phyloP scores from a whole-genome alignment of 2,113 vertebrate genomes.

The Gobius niger region DNA sequence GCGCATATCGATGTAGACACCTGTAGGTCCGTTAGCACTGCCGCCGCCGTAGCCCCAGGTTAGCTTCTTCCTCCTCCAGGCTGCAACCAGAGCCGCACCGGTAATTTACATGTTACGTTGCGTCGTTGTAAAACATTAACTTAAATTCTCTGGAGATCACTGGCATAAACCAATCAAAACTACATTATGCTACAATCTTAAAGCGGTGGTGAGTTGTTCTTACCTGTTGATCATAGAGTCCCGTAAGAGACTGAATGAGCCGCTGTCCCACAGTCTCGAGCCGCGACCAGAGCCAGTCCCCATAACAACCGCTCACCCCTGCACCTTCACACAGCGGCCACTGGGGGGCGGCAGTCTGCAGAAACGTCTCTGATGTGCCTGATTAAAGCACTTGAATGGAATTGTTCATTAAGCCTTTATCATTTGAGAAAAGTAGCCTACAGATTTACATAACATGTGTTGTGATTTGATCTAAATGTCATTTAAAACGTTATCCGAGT shows the following conservation, averaged over 20 bases:
- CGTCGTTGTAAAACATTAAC: not conserved
- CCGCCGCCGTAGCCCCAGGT: slow-evolving; percentile 45
- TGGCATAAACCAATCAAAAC: not conserved
- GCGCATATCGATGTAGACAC: not conserved
- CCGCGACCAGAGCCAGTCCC: slow-evolving; percentile 45
- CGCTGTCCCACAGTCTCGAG: slow-evolving; percentile 28
- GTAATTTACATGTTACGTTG: slow-evolving; percentile 1
- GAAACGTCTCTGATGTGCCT: too few species aligned
- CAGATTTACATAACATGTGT: too few species aligned
- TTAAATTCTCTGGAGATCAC: not conserved
- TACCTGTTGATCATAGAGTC: slow-evolving; percentile 53
- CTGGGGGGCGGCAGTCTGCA: slow-evolving; percentile 54
- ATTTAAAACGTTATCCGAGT: too few species aligned
- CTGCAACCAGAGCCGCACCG: not conserved
- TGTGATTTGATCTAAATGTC: too few species aligned
- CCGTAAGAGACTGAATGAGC: slow-evolving; percentile 44
- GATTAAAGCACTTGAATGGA: too few species aligned
- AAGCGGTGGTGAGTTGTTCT: not conserved
- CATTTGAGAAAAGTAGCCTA: too few species aligned
- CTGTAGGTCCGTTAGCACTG: slow-evolving; percentile 31
- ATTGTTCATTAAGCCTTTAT: too few species aligned
- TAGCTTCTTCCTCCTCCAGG: slow-evolving; percentile 37
- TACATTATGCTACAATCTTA: not conserved
- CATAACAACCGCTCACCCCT: slow-evolving; percentile 73
- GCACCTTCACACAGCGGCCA: not conserved